Conservation (phyloP, 2,888 invertebrate species). For the Subacronicta megacephala region DNA sequence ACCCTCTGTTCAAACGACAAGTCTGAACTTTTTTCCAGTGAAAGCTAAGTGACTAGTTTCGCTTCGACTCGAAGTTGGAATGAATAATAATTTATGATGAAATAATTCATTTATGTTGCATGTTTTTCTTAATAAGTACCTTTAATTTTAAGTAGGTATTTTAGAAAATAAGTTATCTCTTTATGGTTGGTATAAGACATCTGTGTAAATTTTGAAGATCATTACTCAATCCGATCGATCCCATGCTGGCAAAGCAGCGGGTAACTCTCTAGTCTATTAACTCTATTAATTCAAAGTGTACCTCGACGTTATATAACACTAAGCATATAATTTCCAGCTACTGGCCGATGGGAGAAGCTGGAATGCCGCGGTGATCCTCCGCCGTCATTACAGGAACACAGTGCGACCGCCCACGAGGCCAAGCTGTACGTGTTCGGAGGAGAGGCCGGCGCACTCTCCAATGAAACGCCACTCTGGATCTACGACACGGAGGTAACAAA, state of each 20-base stretch:
- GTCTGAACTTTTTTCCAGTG: conserved; percentile 11
- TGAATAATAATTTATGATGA: conserved; percentile 1
- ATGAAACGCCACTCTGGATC: conserved; percentile 96
- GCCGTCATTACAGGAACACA: conserved; percentile 95
- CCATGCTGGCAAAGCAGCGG: too few relatives aligned
- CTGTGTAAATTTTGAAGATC: too few relatives aligned
- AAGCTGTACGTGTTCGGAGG: conserved; percentile 96
- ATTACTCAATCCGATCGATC: too few relatives aligned
- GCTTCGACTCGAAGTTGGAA: conserved; percentile 5
- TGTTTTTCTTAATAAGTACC: too few relatives aligned
- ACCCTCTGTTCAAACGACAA: conserved; percentile 45
- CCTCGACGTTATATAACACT: neutral
- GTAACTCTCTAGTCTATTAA: too few relatives aligned
- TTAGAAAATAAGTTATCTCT: too few relatives aligned
- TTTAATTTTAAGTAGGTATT: too few relatives aligned
- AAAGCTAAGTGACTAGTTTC: conserved; percentile 17
- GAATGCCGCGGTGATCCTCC: conserved; percentile 92
- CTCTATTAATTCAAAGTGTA: neutral
- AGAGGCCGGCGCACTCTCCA: conserved; percentile 94
- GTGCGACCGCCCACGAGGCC: conserved; percentile 93
- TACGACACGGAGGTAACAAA: conserved; percentile 92
- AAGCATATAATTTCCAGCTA: conserved; percentile 84
- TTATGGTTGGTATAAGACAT: too few relatives aligned
- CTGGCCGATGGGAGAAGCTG: conserved; percentile 93
- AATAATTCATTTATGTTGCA: too few relatives aligned